Conservation (phyloP, 2,888 invertebrate genomes). For the Lamellibrachia satsuma region DNA sequence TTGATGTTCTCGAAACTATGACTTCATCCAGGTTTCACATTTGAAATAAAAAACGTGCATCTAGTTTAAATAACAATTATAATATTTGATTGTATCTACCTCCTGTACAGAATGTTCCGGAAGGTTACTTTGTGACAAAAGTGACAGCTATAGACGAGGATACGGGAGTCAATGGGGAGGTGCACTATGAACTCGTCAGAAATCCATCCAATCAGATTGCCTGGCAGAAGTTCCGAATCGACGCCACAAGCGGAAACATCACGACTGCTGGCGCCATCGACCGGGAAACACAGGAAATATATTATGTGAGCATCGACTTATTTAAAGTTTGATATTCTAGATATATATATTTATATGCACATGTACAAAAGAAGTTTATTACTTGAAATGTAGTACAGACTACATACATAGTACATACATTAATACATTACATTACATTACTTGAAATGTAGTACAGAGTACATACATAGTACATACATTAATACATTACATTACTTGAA, state of each 20-base stretch:
- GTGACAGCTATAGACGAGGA: conserved; percentile 83
- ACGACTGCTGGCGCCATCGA: conserved; percentile 77
- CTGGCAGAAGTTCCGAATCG: conserved; percentile 83
- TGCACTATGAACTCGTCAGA: conserved; percentile 81
- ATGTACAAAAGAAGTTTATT: neutral
- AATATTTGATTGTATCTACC: neutral
- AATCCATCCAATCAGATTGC: conserved; percentile 70
- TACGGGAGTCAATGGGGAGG: conserved; percentile 87
- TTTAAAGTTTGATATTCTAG: neutral
- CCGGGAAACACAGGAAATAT: conserved; percentile 78
- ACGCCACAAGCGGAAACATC: conserved; percentile 79
- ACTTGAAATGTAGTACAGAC: neutral
- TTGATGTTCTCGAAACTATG: neutral
- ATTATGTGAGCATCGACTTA: conserved; percentile 71
- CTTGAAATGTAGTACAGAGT: too few relatives aligned
- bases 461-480: too few relatives aligned
- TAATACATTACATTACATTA: too few relatives aligned
- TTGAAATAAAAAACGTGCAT: neutral
- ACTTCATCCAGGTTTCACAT: neutral
- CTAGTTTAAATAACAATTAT: neutral
- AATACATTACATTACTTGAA: too few relatives aligned
- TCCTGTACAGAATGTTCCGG: conserved; percentile 47
- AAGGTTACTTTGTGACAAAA: conserved; percentile 49
- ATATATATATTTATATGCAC: neutral
- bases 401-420: neutral